phyloP scores from a whole-genome alignment of 2,797 vertebrate genomes.

The Chelmon rostratus region DNA sequence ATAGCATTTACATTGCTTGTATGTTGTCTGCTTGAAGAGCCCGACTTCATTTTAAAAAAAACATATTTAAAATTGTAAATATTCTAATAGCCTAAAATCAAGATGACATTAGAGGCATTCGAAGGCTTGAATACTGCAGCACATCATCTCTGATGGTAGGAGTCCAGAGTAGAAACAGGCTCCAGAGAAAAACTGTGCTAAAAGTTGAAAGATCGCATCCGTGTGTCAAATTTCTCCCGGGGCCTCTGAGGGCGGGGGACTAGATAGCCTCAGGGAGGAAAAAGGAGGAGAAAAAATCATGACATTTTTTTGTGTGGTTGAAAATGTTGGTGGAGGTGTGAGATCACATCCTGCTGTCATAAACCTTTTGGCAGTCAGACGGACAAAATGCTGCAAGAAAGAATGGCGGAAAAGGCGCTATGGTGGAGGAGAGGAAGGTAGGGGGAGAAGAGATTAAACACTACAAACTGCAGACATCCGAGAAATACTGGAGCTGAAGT shows the following conservation, averaged over 20 bases:
- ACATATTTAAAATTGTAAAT: too few species aligned
- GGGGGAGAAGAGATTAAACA: background rate
- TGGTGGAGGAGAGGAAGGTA: background rate
- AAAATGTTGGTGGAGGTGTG: slow-evolving; percentile 67
- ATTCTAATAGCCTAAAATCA: too few species aligned
- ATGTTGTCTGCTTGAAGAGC: background rate
- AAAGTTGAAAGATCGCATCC: slow-evolving; percentile 67
- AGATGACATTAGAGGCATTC: too few species aligned
- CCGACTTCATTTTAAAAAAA: background rate
- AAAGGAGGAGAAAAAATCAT: background rate
- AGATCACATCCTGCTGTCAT: slow-evolving; percentile 76
- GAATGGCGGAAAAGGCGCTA: slow-evolving; percentile 18
- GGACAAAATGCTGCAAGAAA: slow-evolving; percentile 7
- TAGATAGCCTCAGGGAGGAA: slow-evolving; percentile 3
- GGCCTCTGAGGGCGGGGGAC: slow-evolving; percentile 31
- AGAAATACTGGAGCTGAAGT: slow-evolving; percentile 15
- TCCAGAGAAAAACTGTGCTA: slow-evolving; percentile 48
- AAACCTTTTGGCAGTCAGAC: slow-evolving; percentile 41
- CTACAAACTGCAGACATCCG: slow-evolving; percentile 12
- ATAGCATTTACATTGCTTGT: background rate
- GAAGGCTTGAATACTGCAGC: too few species aligned
- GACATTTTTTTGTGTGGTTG: slow-evolving; percentile 56
- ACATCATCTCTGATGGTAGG: too few species aligned
- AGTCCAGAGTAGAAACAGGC: slow-evolving; percentile 3
- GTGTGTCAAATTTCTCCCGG: slow-evolving; percentile 74